phyloP scores from a whole-genome alignment of 2,888 invertebrate species.

The Leptinotarsa haldemani region DNA sequence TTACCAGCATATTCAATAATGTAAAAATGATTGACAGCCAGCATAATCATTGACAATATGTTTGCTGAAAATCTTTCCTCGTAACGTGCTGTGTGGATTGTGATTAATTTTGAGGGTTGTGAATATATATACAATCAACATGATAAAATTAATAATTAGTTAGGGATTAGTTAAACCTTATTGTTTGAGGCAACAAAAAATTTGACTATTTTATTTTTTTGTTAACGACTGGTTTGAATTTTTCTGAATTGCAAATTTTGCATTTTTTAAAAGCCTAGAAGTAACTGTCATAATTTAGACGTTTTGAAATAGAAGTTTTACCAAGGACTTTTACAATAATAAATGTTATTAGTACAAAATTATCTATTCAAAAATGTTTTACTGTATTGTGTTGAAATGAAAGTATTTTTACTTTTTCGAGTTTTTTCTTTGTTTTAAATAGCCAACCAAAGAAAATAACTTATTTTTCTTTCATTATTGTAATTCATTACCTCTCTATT shows the following conservation, averaged over 20 bases:
- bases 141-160: not conserved
- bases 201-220: no score
- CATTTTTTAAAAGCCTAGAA: no score
- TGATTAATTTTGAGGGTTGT: not conserved
- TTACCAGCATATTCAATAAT: conserved; percentile 30
- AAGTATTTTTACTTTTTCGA: not conserved
- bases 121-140: not conserved
- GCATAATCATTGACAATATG: conserved; percentile 17
- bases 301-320: no score
- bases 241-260: no score
- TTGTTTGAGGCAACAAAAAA: not conserved
- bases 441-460: not conserved
- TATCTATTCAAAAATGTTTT: no score
- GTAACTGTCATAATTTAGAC: no score
- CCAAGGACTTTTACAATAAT: no score
- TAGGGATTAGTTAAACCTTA: not conserved
- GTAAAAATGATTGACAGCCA: conserved; percentile 34
- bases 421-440: not conserved
- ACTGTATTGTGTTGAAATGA: not conserved
- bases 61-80: not conserved
- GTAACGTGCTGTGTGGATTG: not conserved
- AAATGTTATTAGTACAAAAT: no score
- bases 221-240: no score
- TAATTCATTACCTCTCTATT: not conserved
- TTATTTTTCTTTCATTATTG: not conserved